A percentile compares a stretch with the other conserved stretches of the same genome.
phyloP scores from a whole-genome alignment of 2,113 vertebrate genomes.

The Chrysemys picta region DNA sequence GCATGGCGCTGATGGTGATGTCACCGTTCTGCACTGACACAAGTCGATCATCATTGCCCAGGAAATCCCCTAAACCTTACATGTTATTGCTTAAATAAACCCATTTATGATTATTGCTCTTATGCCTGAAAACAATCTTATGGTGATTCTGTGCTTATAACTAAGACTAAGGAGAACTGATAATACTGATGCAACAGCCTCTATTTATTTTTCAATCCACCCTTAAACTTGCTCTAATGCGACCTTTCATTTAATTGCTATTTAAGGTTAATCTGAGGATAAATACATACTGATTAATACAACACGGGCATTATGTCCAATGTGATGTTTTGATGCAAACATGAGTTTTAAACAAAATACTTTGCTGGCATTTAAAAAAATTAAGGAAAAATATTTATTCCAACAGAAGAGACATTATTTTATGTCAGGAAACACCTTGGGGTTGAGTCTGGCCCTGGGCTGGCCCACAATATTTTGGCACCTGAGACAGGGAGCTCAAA shows the following conservation, averaged over 20 bases:
- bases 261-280: background rate
- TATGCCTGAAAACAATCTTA: background rate
- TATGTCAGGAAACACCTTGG: background rate
- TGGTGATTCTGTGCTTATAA: background rate
- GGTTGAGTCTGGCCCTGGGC: background rate
- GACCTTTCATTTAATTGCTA: background rate
- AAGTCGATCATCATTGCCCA: background rate
- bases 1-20: background rate
- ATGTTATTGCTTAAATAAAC: background rate
- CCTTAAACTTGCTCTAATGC: background rate
- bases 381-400: background rate
- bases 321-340: background rate
- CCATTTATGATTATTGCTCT: background rate
- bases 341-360: background rate
- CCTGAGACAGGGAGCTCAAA: too few species aligned
- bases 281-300: background rate
- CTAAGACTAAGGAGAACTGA: slow-evolving; percentile 11
- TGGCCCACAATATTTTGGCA: too few species aligned
- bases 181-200: background rate
- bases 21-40: background rate
- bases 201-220: background rate
- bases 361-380: background rate
- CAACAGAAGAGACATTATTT: background rate
- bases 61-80: background rate
- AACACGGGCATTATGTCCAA: background rate